Percentiles rank a stretch among this genome's conserved stretches.
Conservation (phyloP, 1,140 invertebrate species). For the Spodoptera litura region DNA sequence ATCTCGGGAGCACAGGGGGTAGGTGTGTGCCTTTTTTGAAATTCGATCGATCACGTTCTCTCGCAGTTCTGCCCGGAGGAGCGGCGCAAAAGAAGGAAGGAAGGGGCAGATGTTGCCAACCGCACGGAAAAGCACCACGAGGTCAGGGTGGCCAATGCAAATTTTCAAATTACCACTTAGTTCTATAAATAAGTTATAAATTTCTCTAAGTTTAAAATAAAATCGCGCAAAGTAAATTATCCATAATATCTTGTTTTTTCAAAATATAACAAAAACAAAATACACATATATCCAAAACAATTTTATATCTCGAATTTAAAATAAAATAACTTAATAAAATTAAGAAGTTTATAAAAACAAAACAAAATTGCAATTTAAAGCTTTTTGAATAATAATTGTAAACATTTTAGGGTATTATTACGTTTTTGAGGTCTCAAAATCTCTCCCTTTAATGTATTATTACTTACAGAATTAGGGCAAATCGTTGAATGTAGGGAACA, state of each 20-base stretch:
- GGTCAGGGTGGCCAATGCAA: slow-evolving; percentile 71
- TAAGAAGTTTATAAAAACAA: neutral
- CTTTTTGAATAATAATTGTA: too few species aligned
- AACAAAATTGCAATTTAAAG: neutral
- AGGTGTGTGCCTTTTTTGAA: slow-evolving; percentile 85
- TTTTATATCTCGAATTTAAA: neutral
- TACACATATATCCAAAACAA: neutral
- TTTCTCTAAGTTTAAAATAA: neutral
- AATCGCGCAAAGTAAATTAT: neutral
- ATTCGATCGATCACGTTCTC: slow-evolving; percentile 86
- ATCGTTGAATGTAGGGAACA: slow-evolving; percentile 54
- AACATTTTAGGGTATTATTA: neutral
- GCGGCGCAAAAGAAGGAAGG: slow-evolving; percentile 85
- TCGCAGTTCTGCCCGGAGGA: slow-evolving; percentile 82
- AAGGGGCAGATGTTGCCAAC: slow-evolving; percentile 83
- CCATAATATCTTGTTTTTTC: neutral
- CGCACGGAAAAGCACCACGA: slow-evolving; percentile 77
- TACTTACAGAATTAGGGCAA: slow-evolving; percentile 30
- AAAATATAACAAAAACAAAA: too few species aligned
- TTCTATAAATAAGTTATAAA: slow-evolving; percentile 39
- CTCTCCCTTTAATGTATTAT: slow-evolving; percentile 9
- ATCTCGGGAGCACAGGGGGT: slow-evolving; percentile 83
- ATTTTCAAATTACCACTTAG: slow-evolving; percentile 52
- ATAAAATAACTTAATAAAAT: neutral
- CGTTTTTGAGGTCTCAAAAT: neutral